Conservation (phyloP, 2,113 vertebrate genomes). For the Gorsachius goisagi region DNA sequence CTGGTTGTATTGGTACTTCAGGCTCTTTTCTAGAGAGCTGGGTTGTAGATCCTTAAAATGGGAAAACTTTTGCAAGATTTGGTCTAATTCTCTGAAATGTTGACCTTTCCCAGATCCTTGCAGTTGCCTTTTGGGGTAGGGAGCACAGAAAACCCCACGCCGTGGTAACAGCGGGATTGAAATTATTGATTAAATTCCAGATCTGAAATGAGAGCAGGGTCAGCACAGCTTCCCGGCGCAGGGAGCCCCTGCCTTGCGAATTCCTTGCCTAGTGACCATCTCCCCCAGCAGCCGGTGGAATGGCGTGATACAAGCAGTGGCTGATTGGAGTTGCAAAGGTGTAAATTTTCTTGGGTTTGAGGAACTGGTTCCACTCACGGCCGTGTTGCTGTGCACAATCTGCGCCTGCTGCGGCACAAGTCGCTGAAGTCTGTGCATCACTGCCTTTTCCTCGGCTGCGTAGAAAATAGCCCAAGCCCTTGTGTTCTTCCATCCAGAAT, state of each 20-base stretch:
- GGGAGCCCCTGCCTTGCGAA: not conserved
- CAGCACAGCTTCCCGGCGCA: rapidly evolving
- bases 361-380: not conserved
- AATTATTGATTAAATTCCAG: not conserved
- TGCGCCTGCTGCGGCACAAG: not conserved
- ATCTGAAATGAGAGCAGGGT: not conserved
- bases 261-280: not conserved
- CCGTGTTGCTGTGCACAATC: not conserved
- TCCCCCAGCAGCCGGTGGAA: not conserved
- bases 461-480: not conserved
- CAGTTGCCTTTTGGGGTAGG: not conserved
- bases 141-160: not conserved
- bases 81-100: not conserved
- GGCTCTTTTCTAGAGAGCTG: not conserved
- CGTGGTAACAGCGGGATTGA: not conserved
- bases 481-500: not conserved
- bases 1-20: not conserved
- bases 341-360: not conserved
- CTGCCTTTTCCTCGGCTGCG: not conserved
- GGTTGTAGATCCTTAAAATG: not conserved
- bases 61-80: not conserved
- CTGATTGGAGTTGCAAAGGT: not conserved
- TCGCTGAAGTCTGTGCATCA: not conserved
- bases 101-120: not conserved
- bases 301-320: not conserved